phyloP scores from a whole-genome alignment of 2,888 invertebrate species.

The Epinotia ramella region DNA sequence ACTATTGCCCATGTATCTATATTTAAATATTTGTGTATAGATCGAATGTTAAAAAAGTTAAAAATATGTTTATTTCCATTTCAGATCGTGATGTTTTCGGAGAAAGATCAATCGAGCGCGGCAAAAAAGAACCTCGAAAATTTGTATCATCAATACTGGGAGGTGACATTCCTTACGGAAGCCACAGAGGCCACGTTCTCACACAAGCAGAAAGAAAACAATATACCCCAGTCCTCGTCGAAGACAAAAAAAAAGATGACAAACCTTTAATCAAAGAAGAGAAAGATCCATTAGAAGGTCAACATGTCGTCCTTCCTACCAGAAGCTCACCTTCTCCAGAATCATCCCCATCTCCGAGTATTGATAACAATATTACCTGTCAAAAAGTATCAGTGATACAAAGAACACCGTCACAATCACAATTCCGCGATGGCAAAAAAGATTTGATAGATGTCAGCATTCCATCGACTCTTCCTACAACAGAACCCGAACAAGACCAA shows the following conservation, averaged over 20 bases:
- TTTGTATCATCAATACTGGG: conserved; percentile 93
- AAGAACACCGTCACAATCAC: conserved; percentile 88
- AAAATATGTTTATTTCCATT: conserved; percentile 58
- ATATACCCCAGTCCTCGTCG: conserved; percentile 87
- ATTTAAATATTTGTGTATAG: background rate
- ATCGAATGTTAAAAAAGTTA: conserved; percentile 14
- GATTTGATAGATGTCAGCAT: conserved; percentile 80
- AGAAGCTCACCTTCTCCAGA: conserved; percentile 83
- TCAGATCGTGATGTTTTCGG: conserved; percentile 84
- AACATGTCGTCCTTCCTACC: conserved; percentile 85
- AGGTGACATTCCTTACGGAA: conserved; percentile 93
- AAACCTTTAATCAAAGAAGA: conserved; percentile 86
- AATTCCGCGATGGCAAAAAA: conserved; percentile 79
- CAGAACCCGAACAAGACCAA: conserved; percentile 92
- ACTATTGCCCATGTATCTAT: background rate
- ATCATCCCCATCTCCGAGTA: conserved; percentile 85
- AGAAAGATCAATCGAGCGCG: conserved; percentile 72
- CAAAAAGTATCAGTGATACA: conserved; percentile 92
- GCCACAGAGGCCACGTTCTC: conserved; percentile 89
- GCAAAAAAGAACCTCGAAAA: conserved; percentile 83
- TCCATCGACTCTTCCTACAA: conserved; percentile 78
- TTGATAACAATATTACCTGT: conserved; percentile 89
- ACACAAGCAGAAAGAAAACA: conserved; percentile 93
- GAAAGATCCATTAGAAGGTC: conserved; percentile 87
- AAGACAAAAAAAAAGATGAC: conserved; percentile 84